phyloP scores from a whole-genome alignment of 2,797 vertebrate species.

The Gouania willdenowi region DNA sequence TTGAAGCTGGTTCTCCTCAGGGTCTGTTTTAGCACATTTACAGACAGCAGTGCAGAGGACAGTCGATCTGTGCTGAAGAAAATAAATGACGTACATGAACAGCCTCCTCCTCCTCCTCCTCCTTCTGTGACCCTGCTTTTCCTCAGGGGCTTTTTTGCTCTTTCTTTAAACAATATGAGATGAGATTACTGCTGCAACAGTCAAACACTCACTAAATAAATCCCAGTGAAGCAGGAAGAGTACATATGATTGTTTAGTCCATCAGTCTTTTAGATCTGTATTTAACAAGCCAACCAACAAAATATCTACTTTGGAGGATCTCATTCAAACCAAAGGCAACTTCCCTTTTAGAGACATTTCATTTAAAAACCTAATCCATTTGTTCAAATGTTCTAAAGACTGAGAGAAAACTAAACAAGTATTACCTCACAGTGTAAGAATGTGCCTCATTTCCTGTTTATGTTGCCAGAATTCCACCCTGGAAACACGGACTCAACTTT shows the following conservation, averaged over 20 bases:
- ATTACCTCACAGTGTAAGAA: slow-evolving; percentile 11
- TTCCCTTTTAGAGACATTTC: not conserved
- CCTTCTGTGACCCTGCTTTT: slow-evolving; percentile 29
- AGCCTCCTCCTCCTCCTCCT: slow-evolving; percentile 61
- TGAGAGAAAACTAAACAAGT: not conserved
- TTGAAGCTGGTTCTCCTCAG: slow-evolving; percentile 6
- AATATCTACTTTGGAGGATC: slow-evolving; percentile 5
- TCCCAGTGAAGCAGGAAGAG: slow-evolving; percentile 1
- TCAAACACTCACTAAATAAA: not conserved
- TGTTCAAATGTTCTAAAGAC: no score
- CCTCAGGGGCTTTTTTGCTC: slow-evolving; percentile 27
- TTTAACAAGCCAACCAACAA: not conserved
- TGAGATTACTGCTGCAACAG: slow-evolving; percentile 20
- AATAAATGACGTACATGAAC: slow-evolving; percentile 43
- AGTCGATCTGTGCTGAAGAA: slow-evolving; percentile 43
- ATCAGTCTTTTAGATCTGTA: not conserved
- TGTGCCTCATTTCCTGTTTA: slow-evolving; percentile 7
- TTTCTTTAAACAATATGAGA: slow-evolving; percentile 18
- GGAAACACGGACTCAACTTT: no score
- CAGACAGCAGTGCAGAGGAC: slow-evolving; percentile 31
- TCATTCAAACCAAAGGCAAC: not conserved
- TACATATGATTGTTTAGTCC: not conserved
- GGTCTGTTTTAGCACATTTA: slow-evolving; percentile 8
- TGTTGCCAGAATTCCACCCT: slow-evolving; percentile 26
- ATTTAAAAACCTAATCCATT: no score